These are phyloP conservation scores for Protobothrops mucrosquamatus DNA, from an alignment of 2,113 vertebrate species.

Conservation along the genomic window DNA sequence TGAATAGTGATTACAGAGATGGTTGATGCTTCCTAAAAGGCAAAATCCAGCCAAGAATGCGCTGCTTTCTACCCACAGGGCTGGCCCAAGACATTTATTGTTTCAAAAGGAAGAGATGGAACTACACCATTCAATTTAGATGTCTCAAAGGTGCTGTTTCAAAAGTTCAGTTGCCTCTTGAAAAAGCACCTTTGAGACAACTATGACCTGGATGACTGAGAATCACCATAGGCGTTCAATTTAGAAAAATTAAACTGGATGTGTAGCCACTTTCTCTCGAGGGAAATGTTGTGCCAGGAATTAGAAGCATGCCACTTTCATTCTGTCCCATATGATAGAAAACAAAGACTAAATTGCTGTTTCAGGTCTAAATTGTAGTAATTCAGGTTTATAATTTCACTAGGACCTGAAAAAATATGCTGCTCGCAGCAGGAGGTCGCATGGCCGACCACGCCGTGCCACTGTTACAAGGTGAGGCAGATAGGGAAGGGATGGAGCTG, in stretches of 20 bases:
- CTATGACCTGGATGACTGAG: no score
- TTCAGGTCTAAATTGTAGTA: neutral
- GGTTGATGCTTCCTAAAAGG: neutral
- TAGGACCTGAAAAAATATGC: neutral
- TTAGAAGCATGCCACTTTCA: neutral
- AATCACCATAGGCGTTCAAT: neutral
- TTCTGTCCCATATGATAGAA: neutral
- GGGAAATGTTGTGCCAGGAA: neutral
- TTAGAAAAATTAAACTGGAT: neutral
- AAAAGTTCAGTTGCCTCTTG: no score
- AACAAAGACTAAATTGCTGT: neutral
- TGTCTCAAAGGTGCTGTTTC: no score
- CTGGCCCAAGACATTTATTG: neutral
- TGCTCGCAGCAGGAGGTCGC: no score
- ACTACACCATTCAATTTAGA: neutral
- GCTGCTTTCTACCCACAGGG: neutral
- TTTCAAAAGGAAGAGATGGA: neutral
- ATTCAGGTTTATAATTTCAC: neutral
- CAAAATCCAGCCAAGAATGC: neutral
- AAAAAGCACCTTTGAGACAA: no score
- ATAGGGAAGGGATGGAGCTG: no score
- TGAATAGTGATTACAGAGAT: neutral
- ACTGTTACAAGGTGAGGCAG: no score
- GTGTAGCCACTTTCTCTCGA: neutral
- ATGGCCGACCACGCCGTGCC: no score